Conservation (phyloP, 2,797 vertebrate genomes). For the Rhadinocentrus ornatus region DNA sequence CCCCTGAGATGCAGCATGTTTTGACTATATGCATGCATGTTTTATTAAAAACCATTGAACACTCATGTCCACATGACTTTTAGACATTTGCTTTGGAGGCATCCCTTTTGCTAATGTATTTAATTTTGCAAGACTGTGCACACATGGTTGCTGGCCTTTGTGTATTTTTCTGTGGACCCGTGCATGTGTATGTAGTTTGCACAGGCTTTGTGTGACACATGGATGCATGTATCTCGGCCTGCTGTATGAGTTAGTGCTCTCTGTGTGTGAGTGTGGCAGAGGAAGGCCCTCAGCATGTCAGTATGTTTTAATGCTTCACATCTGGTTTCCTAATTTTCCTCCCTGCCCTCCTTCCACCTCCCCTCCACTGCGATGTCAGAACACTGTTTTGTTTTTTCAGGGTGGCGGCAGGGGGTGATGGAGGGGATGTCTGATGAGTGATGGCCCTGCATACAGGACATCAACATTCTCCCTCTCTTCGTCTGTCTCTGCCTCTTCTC, state of each 20-base stretch:
- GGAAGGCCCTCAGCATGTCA: constrained; percentile 83
- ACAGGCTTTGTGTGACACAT: constrained; percentile 51
- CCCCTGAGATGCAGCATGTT: constrained; percentile 17
- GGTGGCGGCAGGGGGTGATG: constrained; percentile 60
- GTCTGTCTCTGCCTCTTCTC: constrained; percentile 47
- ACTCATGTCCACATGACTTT: constrained; percentile 16
- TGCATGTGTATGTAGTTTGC: constrained; percentile 47
- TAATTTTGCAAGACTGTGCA: constrained; percentile 37
- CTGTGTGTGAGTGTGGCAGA: constrained; percentile 78
- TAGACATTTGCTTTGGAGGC: constrained; percentile 36
- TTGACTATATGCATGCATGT: constrained; percentile 19
- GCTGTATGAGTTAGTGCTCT: constrained; percentile 75
- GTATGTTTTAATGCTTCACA: constrained; percentile 87
- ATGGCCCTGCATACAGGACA: constrained; percentile 80
- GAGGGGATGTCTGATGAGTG: constrained; percentile 82
- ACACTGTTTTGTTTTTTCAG: constrained; percentile 87
- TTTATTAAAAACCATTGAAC: constrained; percentile 40
- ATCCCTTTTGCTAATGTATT: constrained; percentile 37
- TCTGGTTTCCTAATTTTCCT: constrained; percentile 88
- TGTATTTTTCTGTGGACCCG: constrained; percentile 31
- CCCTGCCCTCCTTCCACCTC: constrained; percentile 55
- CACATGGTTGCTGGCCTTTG: constrained; percentile 46
- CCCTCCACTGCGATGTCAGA: constrained; percentile 77
- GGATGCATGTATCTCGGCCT: constrained; percentile 57
- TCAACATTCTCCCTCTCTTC: constrained; percentile 69